Conservation (phyloP, 2,797 vertebrate genomes). For the Schizopygopsis pylzovi region DNA sequence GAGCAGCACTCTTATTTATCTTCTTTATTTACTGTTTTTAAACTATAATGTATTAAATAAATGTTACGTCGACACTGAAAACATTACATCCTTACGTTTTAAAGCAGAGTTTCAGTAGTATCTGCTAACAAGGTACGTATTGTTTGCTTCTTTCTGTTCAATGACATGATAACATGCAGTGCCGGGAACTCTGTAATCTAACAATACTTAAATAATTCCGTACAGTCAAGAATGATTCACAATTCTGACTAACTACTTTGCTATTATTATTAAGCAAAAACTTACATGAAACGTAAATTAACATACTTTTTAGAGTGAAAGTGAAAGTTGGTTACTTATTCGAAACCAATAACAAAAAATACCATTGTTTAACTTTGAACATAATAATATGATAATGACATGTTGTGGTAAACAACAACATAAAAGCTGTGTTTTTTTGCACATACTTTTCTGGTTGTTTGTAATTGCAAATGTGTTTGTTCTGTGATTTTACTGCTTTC, state of each 20-base stretch:
- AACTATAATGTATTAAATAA: not conserved
- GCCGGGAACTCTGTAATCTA: too few relatives aligned
- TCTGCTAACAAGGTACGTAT: not conserved
- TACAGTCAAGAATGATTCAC: not conserved
- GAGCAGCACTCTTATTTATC: not conserved
- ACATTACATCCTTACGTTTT: not conserved
- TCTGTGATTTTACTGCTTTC: not conserved
- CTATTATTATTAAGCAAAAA: not conserved
- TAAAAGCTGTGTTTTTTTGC: not conserved
- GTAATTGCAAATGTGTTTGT: not conserved
- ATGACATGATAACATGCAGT: not conserved
- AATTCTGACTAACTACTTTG: not conserved
- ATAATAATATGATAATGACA: not conserved
- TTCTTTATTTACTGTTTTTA: not conserved
- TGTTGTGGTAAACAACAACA: too few relatives aligned
- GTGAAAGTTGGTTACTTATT: constrained; percentile 38
- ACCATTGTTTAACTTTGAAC: not conserved
- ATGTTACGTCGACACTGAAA: not conserved
- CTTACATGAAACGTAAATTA: not conserved
- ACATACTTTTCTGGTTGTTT: not conserved
- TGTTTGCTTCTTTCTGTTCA: not conserved
- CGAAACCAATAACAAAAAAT: not conserved
- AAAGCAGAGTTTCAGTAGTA: too few relatives aligned
- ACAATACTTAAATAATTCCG: not conserved
- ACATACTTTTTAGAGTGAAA: constrained; percentile 15